Evolutionary conservation across 1,140 invertebrate species (phyloP).

Genomic region (Cheumatopsyche charites): DNA sequence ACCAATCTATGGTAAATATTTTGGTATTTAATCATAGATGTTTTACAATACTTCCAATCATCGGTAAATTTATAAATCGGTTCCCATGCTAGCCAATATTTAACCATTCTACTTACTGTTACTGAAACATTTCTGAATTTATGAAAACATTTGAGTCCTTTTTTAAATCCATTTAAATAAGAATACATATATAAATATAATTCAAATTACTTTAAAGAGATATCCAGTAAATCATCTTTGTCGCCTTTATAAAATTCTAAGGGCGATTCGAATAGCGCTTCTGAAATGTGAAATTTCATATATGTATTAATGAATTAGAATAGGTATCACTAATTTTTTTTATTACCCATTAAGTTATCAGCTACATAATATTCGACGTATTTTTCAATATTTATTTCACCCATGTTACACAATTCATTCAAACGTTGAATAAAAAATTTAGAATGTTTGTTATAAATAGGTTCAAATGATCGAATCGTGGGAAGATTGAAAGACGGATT

Average conservation of each 20-base stretch:
- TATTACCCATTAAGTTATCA: not conserved
- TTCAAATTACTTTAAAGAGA: not conserved
- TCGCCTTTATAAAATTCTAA: slow-evolving; percentile 20
- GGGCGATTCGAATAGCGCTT: not conserved
- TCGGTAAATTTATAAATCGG: slow-evolving; percentile 1
- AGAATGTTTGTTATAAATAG: slow-evolving; percentile 14
- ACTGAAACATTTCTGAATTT: not conserved
- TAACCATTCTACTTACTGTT: slow-evolving; percentile 15
- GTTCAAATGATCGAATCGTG: not conserved
- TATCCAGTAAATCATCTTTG: not conserved
- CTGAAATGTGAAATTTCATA: slow-evolving; percentile 7
- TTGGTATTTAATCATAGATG: not conserved
- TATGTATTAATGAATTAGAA: not conserved
- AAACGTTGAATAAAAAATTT: not conserved
- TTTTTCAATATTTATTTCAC: not conserved
- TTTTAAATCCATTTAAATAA: slow-evolving; percentile 7
- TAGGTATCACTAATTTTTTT: not conserved
- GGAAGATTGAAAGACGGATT: slow-evolving; percentile 12
- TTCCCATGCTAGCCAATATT: slow-evolving; percentile 18
- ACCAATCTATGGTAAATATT: not conserved
- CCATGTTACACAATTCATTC: not conserved
- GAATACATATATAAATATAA: not conserved
- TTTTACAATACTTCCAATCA: not conserved
- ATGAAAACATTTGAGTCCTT: not conserved
- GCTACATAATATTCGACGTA: not conserved